Evolutionary conservation across 2,797 vertebrate species (phyloP), one percentile per base, ranked within the genome.

Genomic region (Taeniopygia guttata): DNA sequence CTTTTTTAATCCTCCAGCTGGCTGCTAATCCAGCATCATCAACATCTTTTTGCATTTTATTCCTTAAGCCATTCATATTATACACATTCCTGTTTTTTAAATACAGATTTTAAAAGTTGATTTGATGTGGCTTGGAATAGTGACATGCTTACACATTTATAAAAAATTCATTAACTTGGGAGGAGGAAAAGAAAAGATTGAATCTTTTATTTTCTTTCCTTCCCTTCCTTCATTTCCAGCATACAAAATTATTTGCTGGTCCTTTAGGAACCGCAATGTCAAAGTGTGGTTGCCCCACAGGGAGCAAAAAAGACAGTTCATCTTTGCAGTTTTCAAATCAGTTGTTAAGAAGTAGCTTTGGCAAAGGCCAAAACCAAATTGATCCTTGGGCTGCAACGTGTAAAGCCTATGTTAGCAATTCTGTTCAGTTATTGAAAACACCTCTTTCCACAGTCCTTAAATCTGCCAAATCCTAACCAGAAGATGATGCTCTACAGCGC

Each of bases 221-320:
- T 90, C 43, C 58, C 48, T 91, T 94, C 92, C 91, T 96, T 90
- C 78, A 69, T 96, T 96, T 96, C 42, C 59, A 95, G 90, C 70
- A 40, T 74, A 85, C 32, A 87, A 97, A 97, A 94, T 96, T 93
- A 95, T 96, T 95, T 92, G 92, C 82, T 4, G 94, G 96, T 91
- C 96, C 90, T 91, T 94, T 84, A 95, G 90, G 96, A 98, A 97
- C 97, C 95, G 2, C 96, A 94, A 38, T 72, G 95, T 96, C 96
- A 93, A 96, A 96, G 92, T 80, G 56, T 45, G 95, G 95, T 95
- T 85, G 90, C 94, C 96, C 97, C 97, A 48, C 3, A 76, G 97
- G 97, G 96, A 97, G 94, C 77, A 95, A 94, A 97, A 94, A 95
- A 97, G 96, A 87, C 96, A 96, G 96, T 97, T 97, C 95, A 96